phyloP scores from a whole-genome alignment of 2,113 vertebrate species.

The Vidua chalybeata region DNA sequence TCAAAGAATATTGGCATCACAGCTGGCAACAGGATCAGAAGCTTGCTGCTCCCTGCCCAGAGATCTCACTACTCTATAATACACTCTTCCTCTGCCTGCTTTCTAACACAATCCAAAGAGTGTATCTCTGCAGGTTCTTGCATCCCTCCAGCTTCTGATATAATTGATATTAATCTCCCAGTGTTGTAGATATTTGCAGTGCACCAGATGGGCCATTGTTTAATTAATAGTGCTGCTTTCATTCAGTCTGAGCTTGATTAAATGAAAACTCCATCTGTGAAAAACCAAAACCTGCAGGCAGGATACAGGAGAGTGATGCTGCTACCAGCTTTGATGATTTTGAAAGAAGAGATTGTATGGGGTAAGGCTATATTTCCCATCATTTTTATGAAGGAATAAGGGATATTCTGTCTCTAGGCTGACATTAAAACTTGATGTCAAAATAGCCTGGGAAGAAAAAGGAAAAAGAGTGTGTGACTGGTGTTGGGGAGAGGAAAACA shows the following conservation, averaged over 20 bases:
- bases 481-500: background rate
- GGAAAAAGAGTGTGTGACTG: background rate
- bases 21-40: background rate
- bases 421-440: background rate
- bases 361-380: background rate
- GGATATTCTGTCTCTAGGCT: background rate
- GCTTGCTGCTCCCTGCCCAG: background rate
- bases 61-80: background rate
- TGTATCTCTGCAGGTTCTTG: background rate
- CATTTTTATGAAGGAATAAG: background rate
- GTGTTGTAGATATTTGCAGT: conserved; percentile 29
- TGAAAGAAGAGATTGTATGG: background rate
- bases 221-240: conserved; percentile 64
- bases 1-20: background rate
- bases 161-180: conserved; percentile 58
- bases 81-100: background rate
- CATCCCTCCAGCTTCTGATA: conserved; percentile 11
- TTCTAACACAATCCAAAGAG: background rate
- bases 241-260: conserved; percentile 44
- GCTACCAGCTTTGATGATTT: background rate
- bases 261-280: conserved; percentile 56
- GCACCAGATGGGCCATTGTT: conserved; percentile 61
- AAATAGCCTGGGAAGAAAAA: background rate
- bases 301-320: background rate
- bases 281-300: conserved; percentile 40